Percentiles rank a stretch among this genome's conserved stretches.
Conservation (phyloP, 2,888 invertebrate genomes). For the Dicyrtomina minuta region DNA sequence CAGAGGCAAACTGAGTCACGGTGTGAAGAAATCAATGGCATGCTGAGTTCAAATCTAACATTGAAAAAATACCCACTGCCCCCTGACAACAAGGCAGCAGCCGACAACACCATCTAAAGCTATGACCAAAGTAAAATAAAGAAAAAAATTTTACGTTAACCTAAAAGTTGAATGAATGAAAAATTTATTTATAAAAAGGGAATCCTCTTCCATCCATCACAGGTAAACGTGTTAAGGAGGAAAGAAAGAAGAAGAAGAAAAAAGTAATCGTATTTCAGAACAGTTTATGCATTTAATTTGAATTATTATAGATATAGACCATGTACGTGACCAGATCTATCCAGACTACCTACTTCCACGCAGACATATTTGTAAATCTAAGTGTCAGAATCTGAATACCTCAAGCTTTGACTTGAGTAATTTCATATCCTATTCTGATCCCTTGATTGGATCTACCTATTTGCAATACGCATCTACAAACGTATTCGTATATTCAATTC, state of each 20-base stretch:
- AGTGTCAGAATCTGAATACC: too few species aligned
- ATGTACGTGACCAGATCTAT: too few species aligned
- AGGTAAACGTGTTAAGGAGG: slow-evolving; percentile 12
- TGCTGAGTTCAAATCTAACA: slow-evolving; percentile 52
- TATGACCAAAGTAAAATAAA: slow-evolving; percentile 6
- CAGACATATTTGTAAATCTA: too few species aligned
- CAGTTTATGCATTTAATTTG: too few species aligned
- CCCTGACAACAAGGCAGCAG: slow-evolving; percentile 29
- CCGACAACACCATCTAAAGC: slow-evolving; percentile 25
- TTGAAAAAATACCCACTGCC: slow-evolving; percentile 36
- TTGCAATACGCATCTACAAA: too few species aligned
- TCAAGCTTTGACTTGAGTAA: too few species aligned
- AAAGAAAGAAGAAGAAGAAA: slow-evolving; percentile 3
- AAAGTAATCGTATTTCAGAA: background rate
- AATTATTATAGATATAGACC: too few species aligned
- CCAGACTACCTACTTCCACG: too few species aligned
- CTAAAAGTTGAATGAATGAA: slow-evolving; percentile 30
- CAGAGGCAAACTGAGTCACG: slow-evolving; percentile 43
- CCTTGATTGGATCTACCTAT: too few species aligned
- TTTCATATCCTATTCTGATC: too few species aligned
- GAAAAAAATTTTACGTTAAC: slow-evolving; percentile 22
- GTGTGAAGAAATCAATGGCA: slow-evolving; percentile 53
- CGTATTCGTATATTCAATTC: too few species aligned
- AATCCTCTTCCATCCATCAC: slow-evolving; percentile 20
- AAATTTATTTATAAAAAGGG: slow-evolving; percentile 33